Base-by-base conservation (phyloP, 1,140 invertebrate species). In the Apis dorsata region DNA sequence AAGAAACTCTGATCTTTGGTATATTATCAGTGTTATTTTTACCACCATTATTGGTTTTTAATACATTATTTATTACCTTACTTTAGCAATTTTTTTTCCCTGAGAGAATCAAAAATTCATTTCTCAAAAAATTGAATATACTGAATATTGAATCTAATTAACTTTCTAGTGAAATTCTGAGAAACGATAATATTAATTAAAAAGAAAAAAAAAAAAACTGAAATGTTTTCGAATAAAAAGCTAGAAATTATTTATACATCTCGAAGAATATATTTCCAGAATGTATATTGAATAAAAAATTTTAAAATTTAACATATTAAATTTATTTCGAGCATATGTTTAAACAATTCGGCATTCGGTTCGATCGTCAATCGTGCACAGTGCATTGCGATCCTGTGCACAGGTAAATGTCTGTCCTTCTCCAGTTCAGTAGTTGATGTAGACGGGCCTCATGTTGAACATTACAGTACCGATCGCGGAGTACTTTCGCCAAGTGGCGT, bases 401-500 rank as follows among this genome's bases (percentile, higher is more conserved):
- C 63, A 44, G 62, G 63, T 65, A 81, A 87, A 79, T 55, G 34
- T 24, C 53, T 80, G 84, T 86, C 86, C 77, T 88, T 88, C 83
- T 89, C 80, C 86, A 76, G 62, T 79, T 81, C 55, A 44, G 75
- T 73, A 62, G 81, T 69, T 81, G 77, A 80, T 84, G 81, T 59
- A 88, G 78, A 65, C 81, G 63, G 73, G 71, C 63, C 77, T 60
- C 65, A 83, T 85, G 86, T 89, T 84, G 84, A 80, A 89, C 83
- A 80, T 83, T 88, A 85, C 60, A 88, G 82, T 90, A 89, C 66
- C 86, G 88, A 89, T 88, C 90, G 80, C 81, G 83, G 86, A 90
- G 90, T 93, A 92, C 92, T 93, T 93, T 93, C 92, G 91, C 92
- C 90, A 86, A 88, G 91, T 87, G 69, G 69, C 34, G 69, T 80